These are phyloP conservation scores for Vidua chalybeata DNA, from an alignment of 2,113 vertebrate species.

Conservation along the genomic window DNA sequence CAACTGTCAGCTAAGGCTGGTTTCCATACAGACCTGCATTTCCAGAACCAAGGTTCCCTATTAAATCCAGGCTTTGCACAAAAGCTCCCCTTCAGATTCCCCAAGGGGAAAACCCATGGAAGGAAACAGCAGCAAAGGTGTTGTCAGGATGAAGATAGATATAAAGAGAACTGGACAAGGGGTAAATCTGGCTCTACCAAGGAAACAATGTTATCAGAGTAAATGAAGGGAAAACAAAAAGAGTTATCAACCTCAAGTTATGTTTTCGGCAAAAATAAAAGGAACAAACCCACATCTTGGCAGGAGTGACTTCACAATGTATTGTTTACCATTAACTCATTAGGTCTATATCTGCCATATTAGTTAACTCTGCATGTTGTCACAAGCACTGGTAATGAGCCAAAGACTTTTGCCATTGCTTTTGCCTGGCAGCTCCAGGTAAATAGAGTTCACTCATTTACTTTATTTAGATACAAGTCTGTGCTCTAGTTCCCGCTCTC, in stretches of 20 bases:
- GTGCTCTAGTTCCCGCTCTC: rapidly evolving
- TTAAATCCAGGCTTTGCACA: not conserved
- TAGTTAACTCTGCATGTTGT: not conserved
- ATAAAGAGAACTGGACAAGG: not conserved
- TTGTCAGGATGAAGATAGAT: not conserved
- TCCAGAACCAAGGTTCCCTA: not conserved
- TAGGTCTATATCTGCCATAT: not conserved
- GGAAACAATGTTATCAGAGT: not conserved
- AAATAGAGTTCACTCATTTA: not conserved
- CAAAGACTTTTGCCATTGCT: not conserved
- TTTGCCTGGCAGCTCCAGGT: not conserved
- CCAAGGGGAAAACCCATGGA: not conserved
- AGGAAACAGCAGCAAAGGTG: not conserved
- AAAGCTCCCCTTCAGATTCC: not conserved
- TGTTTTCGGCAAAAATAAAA: not conserved
- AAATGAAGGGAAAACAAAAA: not conserved
- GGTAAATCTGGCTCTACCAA: not conserved
- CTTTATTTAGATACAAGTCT: not conserved
- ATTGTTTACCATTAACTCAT: not conserved
- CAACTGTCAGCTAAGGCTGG: not conserved
- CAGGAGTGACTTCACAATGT: not conserved
- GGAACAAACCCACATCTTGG: not conserved
- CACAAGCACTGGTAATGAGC: not conserved
- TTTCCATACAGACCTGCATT: not conserved
- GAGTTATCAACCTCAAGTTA: not conserved